Evolutionary conservation across 2,888 invertebrate genomes (phyloP).

Genomic region (Folsomia manolachei): DNA sequence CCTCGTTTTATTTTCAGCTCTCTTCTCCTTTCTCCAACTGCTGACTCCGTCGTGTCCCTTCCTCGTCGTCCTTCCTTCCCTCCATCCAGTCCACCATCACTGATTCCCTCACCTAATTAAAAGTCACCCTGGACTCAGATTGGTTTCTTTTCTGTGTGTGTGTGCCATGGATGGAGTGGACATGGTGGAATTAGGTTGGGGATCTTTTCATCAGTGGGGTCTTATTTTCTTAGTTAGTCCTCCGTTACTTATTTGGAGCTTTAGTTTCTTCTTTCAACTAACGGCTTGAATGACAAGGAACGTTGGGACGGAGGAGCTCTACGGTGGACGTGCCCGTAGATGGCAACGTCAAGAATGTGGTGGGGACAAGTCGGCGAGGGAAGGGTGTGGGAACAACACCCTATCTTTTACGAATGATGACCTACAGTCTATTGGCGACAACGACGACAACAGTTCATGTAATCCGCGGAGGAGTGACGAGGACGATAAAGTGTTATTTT

Average conservation of each 20-base stretch:
- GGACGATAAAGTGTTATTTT: no score
- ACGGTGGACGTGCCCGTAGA: neutral
- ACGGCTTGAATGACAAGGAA: constrained; percentile 15
- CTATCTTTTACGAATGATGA: no score
- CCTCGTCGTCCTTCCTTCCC: neutral
- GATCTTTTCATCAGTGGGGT: no score
- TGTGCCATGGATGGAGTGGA: neutral
- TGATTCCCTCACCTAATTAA: neutral
- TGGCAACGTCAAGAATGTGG: neutral
- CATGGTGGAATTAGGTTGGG: neutral
- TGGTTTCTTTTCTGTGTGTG: neutral
- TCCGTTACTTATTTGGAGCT: neutral
- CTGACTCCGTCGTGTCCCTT: neutral
- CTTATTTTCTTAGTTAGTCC: no score
- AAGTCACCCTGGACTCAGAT: no score
- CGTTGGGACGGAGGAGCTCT: neutral
- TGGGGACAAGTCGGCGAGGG: neutral
- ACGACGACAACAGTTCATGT: neutral
- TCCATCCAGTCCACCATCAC: neutral
- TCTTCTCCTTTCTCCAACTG: neutral
- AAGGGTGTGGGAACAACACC: neutral
- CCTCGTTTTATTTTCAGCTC: no score
- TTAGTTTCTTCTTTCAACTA: neutral
- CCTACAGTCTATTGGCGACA: no score
- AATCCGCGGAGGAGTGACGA: neutral